Evolutionary conservation across 2,797 vertebrate genomes (phyloP), one percentile per base, ranked within the genome.

Genomic region (Hozukius guyotensis): DNA sequence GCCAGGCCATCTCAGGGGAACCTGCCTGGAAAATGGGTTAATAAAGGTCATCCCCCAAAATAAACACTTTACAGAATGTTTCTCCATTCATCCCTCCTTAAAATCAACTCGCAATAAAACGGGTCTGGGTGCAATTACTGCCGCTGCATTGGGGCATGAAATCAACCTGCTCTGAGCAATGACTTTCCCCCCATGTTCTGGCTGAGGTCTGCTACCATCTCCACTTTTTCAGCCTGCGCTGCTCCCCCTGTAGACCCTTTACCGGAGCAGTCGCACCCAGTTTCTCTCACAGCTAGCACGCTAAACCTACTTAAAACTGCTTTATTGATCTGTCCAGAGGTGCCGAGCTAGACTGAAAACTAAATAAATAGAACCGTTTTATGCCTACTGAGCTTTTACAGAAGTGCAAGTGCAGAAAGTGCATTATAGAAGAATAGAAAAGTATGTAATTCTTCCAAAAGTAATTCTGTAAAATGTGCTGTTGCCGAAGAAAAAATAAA

Each of bases 31-130:
- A 97, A 96, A 96, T 95, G 95, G 97, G 98, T 98, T 99, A 98
- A 99, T 98, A 98, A 98, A 98, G 98, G 98, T 98, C 97, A 97
- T 94, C 92, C 92, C 96, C 97, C 96, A 96, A 99, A 98, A 98
- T 98, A 99, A 99, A 99, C 97, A 98, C 97, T 97, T 97, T 97
- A 97, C 96, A 96, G 96, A 97, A 97, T 96, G 97, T 97, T 97
- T 97, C 96, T 95, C 84, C 96, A 97, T 98, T 97, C 95, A 96
- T 97, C 96, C 96, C 96, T 97, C 96, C 95, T 96, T 96, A 98
- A 99, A 99, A 99, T 97, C 97, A 97, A 97, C 96, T 96, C 87
- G 96, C 95, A 97, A 97, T 98, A 98, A 97, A 98, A 97, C 31
- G 12, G 95, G 96, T 96, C 97, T 98, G 97, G 97, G 97, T 97